Evolutionary conservation across 2,888 invertebrate genomes (phyloP), one percentile per base, ranked within the genome.

Genomic region (Patella caerulea): DNA sequence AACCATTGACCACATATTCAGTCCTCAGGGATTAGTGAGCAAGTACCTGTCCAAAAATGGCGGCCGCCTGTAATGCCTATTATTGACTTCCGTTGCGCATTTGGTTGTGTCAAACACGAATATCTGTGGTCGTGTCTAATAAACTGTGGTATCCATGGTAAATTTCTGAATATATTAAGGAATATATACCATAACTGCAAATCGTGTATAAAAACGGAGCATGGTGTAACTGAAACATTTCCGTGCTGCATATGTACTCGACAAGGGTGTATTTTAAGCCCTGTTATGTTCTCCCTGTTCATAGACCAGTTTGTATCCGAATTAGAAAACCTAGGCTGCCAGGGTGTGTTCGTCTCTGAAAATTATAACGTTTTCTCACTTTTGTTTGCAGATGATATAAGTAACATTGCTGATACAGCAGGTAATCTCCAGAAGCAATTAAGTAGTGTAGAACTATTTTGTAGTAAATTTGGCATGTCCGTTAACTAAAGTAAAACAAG

Each of bases 381-480:
- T 3, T 29, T 29, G 29, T 29, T 29, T 29, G 29, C 29, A 29
- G 29, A 29, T 3, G 29, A 29, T 24, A 56, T 79, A 0, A 71
- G 73, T 15, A 78, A 72, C 29, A 34, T 73, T 34, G 34, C 79
- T 2, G 76, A 76, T 24, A 73, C 59, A 17, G 71, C n/a, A 17
- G 14, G 72, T 19, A 54, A 73, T 52, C 71, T 75, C 0, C 75
- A 76, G 4, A 45, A 69, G n/a, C 76, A 78, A 55, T 52, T 78
- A 19, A 72, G 75, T 29, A 29, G 29, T 29, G n/a, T 4, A 17
- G 19, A 14, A 19, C 15, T 19, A 24, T 75, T 75, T 52, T 78
- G 75, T 75, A 71, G 71, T 11, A 45, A 69, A 17, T 74, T 45
- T 24, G 71, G 78, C 5, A 55, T 78, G 70, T 19, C 19, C 9